Evolutionary conservation across 2,888 invertebrate species (phyloP).

Genomic region (Cephus pygmeus): DNA sequence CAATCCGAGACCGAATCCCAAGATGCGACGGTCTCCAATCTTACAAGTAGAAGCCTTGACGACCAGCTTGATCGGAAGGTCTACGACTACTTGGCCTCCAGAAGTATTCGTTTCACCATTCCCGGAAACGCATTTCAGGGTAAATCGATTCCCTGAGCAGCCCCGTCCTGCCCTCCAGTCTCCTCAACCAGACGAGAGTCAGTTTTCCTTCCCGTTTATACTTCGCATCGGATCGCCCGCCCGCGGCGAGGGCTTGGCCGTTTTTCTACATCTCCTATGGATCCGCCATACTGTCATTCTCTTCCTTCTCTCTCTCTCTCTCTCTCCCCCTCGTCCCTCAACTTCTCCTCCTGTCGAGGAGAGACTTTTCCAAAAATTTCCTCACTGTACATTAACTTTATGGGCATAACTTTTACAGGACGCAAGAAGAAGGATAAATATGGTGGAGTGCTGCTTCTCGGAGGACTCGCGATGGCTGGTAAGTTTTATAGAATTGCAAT

Average conservation of each 20-base stretch:
- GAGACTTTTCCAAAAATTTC: no score
- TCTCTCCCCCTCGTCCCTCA: no score
- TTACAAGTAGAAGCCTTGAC: slow-evolving; percentile 50
- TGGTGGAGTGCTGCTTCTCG: slow-evolving; percentile 71
- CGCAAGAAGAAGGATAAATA: slow-evolving; percentile 68
- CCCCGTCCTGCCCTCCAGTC: not conserved
- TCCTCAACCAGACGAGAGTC: not conserved
- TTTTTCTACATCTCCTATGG: no score
- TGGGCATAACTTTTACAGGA: slow-evolving; percentile 55
- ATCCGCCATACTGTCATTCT: no score
- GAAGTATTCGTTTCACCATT: slow-evolving; percentile 60
- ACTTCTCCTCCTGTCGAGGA: no score
- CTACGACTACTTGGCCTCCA: slow-evolving; percentile 57
- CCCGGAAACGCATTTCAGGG: slow-evolving; percentile 63
- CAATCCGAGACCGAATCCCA: slow-evolving; percentile 1
- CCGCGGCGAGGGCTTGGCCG: no score
- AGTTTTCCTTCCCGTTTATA: not conserved
- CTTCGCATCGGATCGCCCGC: no score
- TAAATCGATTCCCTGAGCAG: slow-evolving; percentile 25
- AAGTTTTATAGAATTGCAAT: slow-evolving; percentile 20
- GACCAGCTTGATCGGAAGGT: slow-evolving; percentile 59
- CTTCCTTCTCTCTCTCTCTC: no score
- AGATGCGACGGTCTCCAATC: slow-evolving; percentile 31
- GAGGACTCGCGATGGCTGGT: slow-evolving; percentile 72
- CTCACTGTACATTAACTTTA: no score